phyloP scores from a whole-genome alignment of 2,113 vertebrate genomes.

The Protobothrops mucrosquamatus region DNA sequence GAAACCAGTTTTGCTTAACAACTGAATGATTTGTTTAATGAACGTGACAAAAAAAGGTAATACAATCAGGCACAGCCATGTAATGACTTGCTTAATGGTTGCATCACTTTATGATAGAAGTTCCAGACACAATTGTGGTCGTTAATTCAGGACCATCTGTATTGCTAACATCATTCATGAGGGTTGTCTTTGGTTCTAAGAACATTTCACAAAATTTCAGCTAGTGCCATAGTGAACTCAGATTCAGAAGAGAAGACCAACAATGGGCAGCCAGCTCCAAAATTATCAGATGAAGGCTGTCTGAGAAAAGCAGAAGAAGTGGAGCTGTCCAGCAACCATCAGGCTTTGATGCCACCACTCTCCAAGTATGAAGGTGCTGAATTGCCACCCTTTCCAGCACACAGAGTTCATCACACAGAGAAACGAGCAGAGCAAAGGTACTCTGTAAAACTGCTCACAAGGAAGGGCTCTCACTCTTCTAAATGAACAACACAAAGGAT shows the following conservation, averaged over 20 bases:
- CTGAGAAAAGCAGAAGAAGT: background rate
- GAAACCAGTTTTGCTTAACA: background rate
- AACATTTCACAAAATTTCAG: background rate
- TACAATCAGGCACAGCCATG: background rate
- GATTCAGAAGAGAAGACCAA: background rate
- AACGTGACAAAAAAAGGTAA: background rate
- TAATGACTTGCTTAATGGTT: background rate
- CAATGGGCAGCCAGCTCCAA: background rate
- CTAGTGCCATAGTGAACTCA: background rate
- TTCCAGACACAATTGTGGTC: background rate
- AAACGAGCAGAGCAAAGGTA: background rate
- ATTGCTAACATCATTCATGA: background rate
- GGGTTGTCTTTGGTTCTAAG: background rate
- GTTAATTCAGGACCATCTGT: background rate
- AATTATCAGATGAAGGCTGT: background rate
- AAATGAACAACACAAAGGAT: background rate
- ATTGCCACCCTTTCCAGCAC: background rate
- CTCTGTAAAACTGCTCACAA: background rate
- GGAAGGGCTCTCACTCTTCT: background rate
- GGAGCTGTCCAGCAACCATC: background rate
- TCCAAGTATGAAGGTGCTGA: background rate
- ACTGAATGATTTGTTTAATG: too few relatives aligned
- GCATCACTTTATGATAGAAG: background rate
- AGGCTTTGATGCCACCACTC: background rate
- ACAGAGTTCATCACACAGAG: background rate